These are phyloP conservation scores for Pituophis catenifer DNA, from an alignment of 2,113 vertebrate genomes.

Conservation along the genomic window DNA sequence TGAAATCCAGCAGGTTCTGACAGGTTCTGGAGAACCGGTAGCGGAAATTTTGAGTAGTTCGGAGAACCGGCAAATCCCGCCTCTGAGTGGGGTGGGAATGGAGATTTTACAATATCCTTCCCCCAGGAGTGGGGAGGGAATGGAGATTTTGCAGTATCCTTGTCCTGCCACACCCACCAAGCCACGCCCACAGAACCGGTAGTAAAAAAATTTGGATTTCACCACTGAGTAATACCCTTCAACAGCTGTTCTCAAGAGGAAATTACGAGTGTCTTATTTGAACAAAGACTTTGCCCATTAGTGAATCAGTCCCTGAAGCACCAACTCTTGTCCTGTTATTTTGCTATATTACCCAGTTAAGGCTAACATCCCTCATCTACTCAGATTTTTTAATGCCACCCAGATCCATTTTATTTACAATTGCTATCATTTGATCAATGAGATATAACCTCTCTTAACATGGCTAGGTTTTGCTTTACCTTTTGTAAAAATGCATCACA, in stretches of 20 bases:
- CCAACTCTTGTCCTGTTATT: neutral
- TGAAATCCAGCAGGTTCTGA: too few relatives aligned
- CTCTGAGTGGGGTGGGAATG: too few relatives aligned
- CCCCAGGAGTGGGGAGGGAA: too few relatives aligned
- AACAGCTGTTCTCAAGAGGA: neutral
- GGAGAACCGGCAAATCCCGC: too few relatives aligned
- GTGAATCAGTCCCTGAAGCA: neutral
- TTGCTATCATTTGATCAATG: neutral
- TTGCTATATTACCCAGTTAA: neutral
- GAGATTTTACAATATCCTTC: too few relatives aligned
- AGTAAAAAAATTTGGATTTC: too few relatives aligned
- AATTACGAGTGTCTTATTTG: neutral
- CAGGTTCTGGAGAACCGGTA: too few relatives aligned
- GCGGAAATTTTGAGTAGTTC: too few relatives aligned
- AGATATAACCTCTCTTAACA: neutral
- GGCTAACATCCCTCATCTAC: neutral
- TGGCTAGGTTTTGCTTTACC: neutral
- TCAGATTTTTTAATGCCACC: neutral
- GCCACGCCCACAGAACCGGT: too few relatives aligned
- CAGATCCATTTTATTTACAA: neutral
- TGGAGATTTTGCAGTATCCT: too few relatives aligned
- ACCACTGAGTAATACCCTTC: neutral
- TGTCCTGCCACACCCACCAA: too few relatives aligned
- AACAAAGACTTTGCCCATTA: neutral
- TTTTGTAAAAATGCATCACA: neutral